A percentile compares a stretch with the other conserved stretches of the same genome.
These are phyloP conservation scores for Cataglyphis rosenhaueri DNA, from an alignment of 2,888 invertebrate genomes.

Conservation along the genomic window DNA sequence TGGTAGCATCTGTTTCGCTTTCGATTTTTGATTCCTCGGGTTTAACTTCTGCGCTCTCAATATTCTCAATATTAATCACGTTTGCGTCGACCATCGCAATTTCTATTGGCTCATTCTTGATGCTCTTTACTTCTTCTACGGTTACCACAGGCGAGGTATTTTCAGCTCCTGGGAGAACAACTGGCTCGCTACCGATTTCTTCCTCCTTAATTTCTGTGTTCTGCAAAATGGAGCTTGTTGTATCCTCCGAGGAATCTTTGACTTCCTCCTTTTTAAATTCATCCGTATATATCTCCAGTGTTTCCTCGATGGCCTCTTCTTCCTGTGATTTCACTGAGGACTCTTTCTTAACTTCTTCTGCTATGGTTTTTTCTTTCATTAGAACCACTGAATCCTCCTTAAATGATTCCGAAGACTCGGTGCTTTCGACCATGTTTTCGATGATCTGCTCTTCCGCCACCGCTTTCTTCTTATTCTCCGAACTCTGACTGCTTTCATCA, in stretches of 20 bases:
- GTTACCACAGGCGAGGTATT: conserved; percentile 46
- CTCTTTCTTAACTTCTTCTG: conserved; percentile 65
- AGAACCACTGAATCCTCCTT: conserved; percentile 68
- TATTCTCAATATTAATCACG: conserved; percentile 52
- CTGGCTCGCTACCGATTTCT: conserved; percentile 63
- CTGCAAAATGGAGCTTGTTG: conserved; percentile 64
- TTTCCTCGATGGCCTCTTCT: conserved; percentile 64
- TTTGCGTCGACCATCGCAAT: conserved; percentile 21
- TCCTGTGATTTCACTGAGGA: conserved; percentile 62
- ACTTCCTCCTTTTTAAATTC: conserved; percentile 70
- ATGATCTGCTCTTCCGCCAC: conserved; percentile 65
- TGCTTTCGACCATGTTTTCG: conserved; percentile 70
- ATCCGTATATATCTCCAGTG: conserved; percentile 60
- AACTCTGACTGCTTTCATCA: conserved; percentile 72
- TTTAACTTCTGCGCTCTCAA: conserved; percentile 55
- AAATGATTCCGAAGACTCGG: conserved; percentile 74
- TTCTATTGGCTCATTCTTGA: conserved; percentile 57
- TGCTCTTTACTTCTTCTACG: conserved; percentile 56
- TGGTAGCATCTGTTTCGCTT: conserved; percentile 66
- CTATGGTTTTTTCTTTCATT: conserved; percentile 67
- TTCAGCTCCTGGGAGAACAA: conserved; percentile 36
- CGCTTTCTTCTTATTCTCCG: conserved; percentile 73
- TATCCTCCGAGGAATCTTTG: conserved; percentile 71
- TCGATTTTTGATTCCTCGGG: conserved; percentile 65
- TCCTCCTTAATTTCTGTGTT: conserved; percentile 69